Evolutionary conservation across 2,888 invertebrate genomes (phyloP).

Genomic region (Timandra comae): DNA sequence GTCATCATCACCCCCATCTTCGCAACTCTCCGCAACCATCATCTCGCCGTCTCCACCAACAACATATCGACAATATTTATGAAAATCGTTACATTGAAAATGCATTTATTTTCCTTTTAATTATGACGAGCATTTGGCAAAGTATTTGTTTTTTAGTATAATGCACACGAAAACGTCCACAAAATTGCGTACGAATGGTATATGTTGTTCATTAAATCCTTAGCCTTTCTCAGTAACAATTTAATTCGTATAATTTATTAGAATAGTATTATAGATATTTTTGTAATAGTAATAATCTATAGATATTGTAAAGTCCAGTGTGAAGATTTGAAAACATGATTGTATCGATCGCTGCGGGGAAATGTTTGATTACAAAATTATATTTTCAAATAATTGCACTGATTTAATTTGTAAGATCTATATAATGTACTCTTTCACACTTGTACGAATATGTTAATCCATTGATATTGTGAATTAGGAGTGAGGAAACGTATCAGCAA

Average conservation of each 20-base stretch:
- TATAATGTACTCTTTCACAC: slow-evolving; percentile 59
- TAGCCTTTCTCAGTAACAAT: slow-evolving; percentile 70
- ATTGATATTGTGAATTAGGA: slow-evolving; percentile 70
- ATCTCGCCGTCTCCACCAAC: slow-evolving; percentile 27
- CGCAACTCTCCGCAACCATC: slow-evolving; percentile 22
- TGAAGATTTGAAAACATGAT: slow-evolving; percentile 35
- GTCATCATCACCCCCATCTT: slow-evolving; percentile 18
- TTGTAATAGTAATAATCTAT: slow-evolving; percentile 70
- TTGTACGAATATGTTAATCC: slow-evolving; percentile 55
- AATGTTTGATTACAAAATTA: slow-evolving; percentile 15
- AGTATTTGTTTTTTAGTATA: too few species aligned
- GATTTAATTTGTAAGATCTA: slow-evolving; percentile 46
- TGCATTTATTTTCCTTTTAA: slow-evolving; percentile 56
- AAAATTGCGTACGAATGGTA: slow-evolving; percentile 51
- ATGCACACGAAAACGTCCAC: slow-evolving; percentile 37
- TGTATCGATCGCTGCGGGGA: slow-evolving; percentile 12
- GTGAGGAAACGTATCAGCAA: slow-evolving; percentile 75
- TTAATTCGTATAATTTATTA: slow-evolving; percentile 64
- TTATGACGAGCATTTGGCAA: slow-evolving; percentile 49
- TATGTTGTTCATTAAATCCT: slow-evolving; percentile 72
- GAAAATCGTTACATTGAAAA: slow-evolving; percentile 26
- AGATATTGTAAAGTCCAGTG: slow-evolving; percentile 49
- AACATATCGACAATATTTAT: slow-evolving; percentile 23
- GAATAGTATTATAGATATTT: slow-evolving; percentile 73
- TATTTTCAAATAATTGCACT: slow-evolving; percentile 33